Evolutionary conservation across 2,113 vertebrate species (phyloP).

Genomic region (Myiagra hebetior): DNA sequence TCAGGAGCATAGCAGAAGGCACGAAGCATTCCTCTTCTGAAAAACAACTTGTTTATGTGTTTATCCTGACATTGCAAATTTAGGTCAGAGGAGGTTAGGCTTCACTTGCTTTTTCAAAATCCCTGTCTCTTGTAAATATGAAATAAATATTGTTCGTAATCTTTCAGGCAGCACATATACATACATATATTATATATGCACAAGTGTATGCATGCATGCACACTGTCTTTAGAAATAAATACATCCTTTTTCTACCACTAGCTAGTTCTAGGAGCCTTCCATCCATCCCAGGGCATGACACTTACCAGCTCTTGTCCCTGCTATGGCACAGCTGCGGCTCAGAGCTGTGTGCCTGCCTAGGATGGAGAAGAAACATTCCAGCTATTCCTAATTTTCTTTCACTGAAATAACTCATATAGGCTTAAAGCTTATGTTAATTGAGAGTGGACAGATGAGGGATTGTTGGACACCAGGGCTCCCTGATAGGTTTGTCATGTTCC

Average conservation of each 20-base stretch:
- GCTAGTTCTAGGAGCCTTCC: background rate
- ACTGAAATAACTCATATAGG: background rate
- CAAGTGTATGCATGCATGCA: background rate
- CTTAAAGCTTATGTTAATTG: background rate
- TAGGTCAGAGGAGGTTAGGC: background rate
- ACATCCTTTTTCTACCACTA: background rate
- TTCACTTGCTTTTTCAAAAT: background rate
- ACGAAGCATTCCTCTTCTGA: background rate
- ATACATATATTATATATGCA: rapidly evolving
- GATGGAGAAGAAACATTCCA: background rate
- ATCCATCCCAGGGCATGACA: background rate
- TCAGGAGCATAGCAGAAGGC: background rate
- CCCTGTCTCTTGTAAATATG: background rate
- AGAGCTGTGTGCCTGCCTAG: background rate
- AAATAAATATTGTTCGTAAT: background rate
- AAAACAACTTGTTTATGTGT: background rate
- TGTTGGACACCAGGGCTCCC: background rate
- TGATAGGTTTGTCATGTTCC: background rate
- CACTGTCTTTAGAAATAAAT: background rate
- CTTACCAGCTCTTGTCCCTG: background rate
- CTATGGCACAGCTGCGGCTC: background rate
- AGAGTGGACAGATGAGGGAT: background rate
- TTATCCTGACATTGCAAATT: background rate
- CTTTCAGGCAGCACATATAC: background rate
- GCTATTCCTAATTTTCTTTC: background rate